Percentiles rank a stretch among this genome's conserved stretches.
phyloP scores from a whole-genome alignment of 2,797 vertebrate genomes.

The Passerculus sandwichensis region DNA sequence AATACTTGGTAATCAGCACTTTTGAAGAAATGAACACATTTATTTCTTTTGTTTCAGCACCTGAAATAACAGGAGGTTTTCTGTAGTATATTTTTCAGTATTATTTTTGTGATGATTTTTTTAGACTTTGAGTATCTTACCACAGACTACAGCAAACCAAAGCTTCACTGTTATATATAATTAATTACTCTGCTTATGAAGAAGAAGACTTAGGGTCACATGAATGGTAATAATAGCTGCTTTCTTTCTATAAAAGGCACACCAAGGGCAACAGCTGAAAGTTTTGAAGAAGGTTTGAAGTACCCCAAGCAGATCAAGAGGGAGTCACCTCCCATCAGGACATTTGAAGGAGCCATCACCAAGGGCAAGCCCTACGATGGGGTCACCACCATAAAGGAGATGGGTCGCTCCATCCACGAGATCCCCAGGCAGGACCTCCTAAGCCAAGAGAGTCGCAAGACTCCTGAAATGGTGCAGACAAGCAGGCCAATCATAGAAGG shows the following conservation, averaged over 20 bases:
- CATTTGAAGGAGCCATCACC: slow-evolving; percentile 93
- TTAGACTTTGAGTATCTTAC: not conserved
- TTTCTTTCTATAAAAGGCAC: slow-evolving; percentile 83
- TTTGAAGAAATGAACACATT: not conserved
- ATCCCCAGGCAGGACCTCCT: slow-evolving; percentile 92
- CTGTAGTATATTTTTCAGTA: not conserved
- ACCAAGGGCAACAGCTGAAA: slow-evolving; percentile 89
- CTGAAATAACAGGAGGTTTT: not conserved
- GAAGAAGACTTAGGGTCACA: not conserved
- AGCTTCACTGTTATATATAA: not conserved
- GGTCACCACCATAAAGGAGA: slow-evolving; percentile 97
- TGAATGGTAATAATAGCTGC: no score
- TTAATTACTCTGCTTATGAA: not conserved
- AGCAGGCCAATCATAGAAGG: slow-evolving; percentile 87
- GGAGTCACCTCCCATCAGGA: slow-evolving; percentile 93
- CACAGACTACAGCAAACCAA: not conserved
- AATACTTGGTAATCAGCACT: not conserved
- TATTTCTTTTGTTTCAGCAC: not conserved
- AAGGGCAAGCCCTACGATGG: slow-evolving; percentile 97
- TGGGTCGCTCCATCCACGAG: slow-evolving; percentile 97
- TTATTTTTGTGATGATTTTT: not conserved
- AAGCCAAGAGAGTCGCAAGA: slow-evolving; percentile 90
- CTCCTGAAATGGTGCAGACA: slow-evolving; percentile 86
- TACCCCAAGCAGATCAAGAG: slow-evolving; percentile 96
- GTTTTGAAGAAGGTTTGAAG: slow-evolving; percentile 91